A percentile compares a stretch with the other conserved stretches of the same genome.
phyloP scores from a whole-genome alignment of 1,140 invertebrate genomes.

The Limonius californicus region DNA sequence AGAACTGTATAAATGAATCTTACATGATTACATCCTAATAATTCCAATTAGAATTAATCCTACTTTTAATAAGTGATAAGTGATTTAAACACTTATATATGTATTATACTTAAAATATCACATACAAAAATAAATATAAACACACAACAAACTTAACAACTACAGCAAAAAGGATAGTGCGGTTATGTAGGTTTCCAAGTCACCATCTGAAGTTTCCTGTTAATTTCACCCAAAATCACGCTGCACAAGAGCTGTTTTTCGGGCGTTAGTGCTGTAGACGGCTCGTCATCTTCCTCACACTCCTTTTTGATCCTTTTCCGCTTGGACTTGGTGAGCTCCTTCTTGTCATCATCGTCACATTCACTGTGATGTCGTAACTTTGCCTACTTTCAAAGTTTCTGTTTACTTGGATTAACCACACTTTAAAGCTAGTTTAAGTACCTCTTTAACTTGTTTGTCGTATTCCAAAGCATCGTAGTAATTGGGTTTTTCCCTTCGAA shows the following conservation, averaged over 20 bases:
- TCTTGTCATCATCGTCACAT: constrained; percentile 50
- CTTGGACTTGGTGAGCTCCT: constrained; percentile 50
- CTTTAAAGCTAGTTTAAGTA: constrained; percentile 29
- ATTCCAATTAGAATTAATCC: too few species aligned
- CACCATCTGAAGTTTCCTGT: constrained; percentile 65
- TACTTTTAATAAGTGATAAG: too few species aligned
- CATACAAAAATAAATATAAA: too few species aligned
- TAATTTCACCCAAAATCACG: constrained; percentile 66
- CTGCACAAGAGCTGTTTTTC: constrained; percentile 57
- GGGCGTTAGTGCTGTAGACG: constrained; percentile 50
- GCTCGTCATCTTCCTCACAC: constrained; percentile 56
- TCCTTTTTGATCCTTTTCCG: constrained; percentile 55
- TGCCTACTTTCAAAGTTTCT: too few species aligned
- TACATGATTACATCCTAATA: too few species aligned
- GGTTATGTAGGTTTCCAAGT: constrained; percentile 58
- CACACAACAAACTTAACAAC: too few species aligned
- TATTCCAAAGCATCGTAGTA: constrained; percentile 79
- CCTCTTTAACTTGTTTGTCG: constrained; percentile 64
- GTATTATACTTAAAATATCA: too few species aligned
- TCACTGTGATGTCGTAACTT: constrained; percentile 46
- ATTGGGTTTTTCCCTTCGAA: constrained; percentile 76
- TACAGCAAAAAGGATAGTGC: too few species aligned
- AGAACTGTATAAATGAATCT: too few species aligned
- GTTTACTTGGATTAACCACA: neutral
- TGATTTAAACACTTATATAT: too few species aligned